Evolutionary conservation across 2,113 vertebrate species (phyloP).

Genomic region (Pseudonaja textilis): DNA sequence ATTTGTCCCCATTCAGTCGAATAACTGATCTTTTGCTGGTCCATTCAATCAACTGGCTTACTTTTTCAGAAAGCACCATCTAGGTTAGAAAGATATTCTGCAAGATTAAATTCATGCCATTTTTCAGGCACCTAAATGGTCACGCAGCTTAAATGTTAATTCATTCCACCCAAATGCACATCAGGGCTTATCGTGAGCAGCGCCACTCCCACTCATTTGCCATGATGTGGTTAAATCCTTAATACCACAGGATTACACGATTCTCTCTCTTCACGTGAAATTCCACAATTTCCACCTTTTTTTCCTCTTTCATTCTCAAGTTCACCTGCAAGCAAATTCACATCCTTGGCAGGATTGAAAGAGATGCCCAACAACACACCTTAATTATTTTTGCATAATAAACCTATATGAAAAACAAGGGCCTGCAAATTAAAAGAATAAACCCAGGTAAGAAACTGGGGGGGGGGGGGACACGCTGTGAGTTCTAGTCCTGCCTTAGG

Average conservation of each 20-base stretch:
- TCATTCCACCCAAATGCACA: neutral
- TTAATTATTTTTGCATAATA: neutral
- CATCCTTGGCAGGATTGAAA: neutral
- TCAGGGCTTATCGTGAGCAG: neutral
- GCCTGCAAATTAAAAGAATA: neutral
- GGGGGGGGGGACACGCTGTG: too few relatives aligned
- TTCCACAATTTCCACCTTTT: neutral
- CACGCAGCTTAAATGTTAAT: neutral
- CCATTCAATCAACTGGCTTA: conserved; percentile 96
- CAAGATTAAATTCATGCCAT: neutral
- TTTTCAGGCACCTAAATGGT: neutral
- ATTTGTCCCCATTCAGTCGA: conserved; percentile 95
- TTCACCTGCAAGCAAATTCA: neutral
- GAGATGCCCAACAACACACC: neutral
- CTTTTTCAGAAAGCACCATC: conserved; percentile 93
- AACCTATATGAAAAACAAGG: neutral
- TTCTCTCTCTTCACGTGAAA: neutral
- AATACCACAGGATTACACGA: neutral
- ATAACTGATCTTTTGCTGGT: conserved; percentile 88
- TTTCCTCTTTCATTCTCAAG: neutral
- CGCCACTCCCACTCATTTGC: neutral
- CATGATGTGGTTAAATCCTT: neutral
- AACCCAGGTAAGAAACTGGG: neutral
- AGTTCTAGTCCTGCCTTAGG: neutral
- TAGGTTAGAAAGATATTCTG: conserved; percentile 55